Evolutionary conservation across 2,113 vertebrate genomes (phyloP).

Genomic region (Melanocharis versteri): DNA sequence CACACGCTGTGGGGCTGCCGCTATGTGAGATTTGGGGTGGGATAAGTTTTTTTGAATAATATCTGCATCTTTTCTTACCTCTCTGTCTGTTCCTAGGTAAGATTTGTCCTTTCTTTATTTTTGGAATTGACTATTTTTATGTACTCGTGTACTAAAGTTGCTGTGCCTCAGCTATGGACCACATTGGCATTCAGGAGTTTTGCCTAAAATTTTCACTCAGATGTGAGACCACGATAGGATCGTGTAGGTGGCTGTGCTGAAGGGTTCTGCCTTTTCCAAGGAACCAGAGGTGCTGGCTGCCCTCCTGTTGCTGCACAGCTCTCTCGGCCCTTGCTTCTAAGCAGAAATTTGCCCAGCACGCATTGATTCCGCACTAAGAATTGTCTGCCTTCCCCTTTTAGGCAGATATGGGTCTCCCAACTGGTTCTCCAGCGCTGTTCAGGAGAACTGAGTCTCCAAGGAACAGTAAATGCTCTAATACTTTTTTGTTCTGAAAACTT

Average conservation of each 20-base stretch:
- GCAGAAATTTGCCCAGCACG: background rate
- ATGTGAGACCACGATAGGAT: background rate
- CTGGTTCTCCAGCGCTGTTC: background rate
- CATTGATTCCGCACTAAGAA: background rate
- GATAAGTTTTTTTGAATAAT: background rate
- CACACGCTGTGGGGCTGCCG: background rate
- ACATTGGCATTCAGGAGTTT: background rate
- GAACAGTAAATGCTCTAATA: background rate
- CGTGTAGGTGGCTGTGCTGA: background rate
- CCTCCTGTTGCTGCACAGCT: background rate
- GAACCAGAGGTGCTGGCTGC: background rate
- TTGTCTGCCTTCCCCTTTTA: background rate
- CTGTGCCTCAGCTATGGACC: background rate
- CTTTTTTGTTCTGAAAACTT: background rate
- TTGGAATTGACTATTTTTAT: background rate
- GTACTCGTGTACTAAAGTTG: background rate
- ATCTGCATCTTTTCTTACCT: background rate
- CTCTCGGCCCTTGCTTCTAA: background rate
- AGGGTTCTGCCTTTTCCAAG: background rate
- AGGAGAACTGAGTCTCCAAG: background rate
- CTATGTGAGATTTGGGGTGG: background rate
- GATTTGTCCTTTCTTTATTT: background rate
- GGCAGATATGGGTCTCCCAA: background rate
- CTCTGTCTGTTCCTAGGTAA: background rate
- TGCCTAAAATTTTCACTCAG: background rate